Percentiles rank a stretch among this genome's conserved stretches.
Conservation (phyloP, 2,888 invertebrate genomes). For the Antheraea yamamai region DNA sequence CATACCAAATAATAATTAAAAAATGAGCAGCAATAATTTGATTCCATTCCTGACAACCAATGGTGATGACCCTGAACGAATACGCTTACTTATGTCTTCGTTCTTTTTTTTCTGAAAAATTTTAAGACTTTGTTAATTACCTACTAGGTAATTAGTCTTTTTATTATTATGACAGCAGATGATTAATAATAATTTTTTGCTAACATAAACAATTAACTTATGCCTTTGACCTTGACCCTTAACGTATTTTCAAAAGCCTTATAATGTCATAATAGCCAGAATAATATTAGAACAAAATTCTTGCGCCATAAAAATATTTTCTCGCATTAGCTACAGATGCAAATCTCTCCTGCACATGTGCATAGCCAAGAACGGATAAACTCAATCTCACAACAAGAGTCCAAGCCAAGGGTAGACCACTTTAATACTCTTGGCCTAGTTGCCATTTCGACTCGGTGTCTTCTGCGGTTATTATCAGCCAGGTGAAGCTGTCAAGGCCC, state of each 20-base stretch:
- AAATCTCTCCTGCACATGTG: no score
- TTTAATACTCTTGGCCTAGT: no score
- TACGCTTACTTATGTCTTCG: not conserved
- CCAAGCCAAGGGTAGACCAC: no score
- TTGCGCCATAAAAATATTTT: not conserved
- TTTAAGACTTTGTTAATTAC: not conserved
- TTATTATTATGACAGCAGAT: not conserved
- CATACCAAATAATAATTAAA: not conserved
- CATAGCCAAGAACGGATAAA: no score
- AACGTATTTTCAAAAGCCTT: not conserved
- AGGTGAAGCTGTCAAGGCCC: no score
- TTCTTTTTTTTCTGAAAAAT: not conserved
- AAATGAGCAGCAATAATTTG: not conserved
- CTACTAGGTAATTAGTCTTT: not conserved
- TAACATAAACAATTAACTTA: not conserved
- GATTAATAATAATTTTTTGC: not conserved
- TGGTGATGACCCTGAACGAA: not conserved
- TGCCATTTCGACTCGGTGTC: no score
- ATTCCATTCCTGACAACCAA: not conserved
- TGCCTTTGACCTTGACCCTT: not conserved
- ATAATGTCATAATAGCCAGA: not conserved
- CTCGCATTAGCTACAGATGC: no score
- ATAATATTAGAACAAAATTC: not conserved
- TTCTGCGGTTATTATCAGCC: no score
- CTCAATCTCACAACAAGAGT: no score